These are phyloP conservation scores for Pachypeltis micranthus DNA, from an alignment of 1,140 invertebrate species.

Conservation along the genomic window DNA sequence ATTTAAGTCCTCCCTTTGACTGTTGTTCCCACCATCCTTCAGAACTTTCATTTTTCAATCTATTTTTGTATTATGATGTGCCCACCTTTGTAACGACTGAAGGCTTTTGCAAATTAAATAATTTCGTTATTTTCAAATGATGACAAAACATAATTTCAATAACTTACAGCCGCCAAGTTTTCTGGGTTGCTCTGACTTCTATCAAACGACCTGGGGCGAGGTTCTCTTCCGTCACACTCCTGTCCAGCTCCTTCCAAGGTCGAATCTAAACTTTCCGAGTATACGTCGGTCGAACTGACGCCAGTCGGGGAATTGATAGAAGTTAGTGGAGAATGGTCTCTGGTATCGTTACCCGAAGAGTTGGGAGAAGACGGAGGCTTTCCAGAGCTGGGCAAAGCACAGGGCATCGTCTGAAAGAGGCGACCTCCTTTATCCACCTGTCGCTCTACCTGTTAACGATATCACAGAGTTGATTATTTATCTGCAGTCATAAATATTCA, in stretches of 20 bases:
- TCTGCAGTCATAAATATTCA: no score
- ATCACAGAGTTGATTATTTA: no score
- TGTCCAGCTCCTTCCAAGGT: slow-evolving; percentile 17
- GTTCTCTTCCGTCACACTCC: not conserved
- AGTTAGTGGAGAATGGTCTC: not conserved
- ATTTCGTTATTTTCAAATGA: no score
- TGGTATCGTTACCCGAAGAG: not conserved
- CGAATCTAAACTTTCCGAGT: slow-evolving; percentile 24
- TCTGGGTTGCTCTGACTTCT: slow-evolving; percentile 24
- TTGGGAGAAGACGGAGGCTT: slow-evolving; percentile 16
- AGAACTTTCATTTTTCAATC: no score
- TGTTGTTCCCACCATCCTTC: no score
- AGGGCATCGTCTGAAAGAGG: slow-evolving; percentile 58
- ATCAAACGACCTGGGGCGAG: slow-evolving; percentile 17
- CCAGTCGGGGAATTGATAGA: slow-evolving; percentile 8
- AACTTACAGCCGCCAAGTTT: slow-evolving; percentile 14
- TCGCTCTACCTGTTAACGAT: slow-evolving; percentile 51
- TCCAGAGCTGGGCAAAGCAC: slow-evolving; percentile 39
- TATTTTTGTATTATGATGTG: no score
- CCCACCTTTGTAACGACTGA: no score
- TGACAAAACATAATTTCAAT: no score
- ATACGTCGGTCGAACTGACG: slow-evolving; percentile 20
- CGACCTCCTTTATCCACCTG: slow-evolving; percentile 50
- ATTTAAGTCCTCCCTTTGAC: no score
- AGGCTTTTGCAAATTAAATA: no score